Base-by-base conservation (phyloP, 2,113 vertebrate species). In the Mormyrus iriodes region DNA sequence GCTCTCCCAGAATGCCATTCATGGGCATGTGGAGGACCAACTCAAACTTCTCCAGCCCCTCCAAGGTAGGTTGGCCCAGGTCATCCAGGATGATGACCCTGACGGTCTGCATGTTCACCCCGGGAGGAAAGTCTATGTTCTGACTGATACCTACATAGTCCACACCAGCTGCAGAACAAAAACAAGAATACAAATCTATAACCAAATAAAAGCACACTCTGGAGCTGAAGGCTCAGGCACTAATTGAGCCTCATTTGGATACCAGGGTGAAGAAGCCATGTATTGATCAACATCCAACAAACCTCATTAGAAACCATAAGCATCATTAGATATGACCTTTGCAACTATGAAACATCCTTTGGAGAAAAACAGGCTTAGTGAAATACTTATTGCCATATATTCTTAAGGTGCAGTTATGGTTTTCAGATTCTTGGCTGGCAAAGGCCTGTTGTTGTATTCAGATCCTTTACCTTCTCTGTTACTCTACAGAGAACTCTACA, bases 101-200 rank as follows among this genome's bases (percentile, higher is more conserved):
- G 85, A 98, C 93, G 0, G 95, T 97, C 94, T 99, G 98, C 97
- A 97, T 96, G 91, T 94, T 97, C 91, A 99, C 96, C 85, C 98
- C 98, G 0, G 98, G 97, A 2, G 97, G 95, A 90, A 99, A 99
- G 92, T 98, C 97, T 92, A 99, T 93, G 92, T 97, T 97, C 49
- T 95, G 96, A 92, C 98, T 98, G 93, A 99, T 98, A 35, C 97
- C 98, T 53, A 99, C 97, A 3, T 99, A 99, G 94, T 99, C 98
- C 91, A 96, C 89, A 85, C 98, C 97, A 93, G 98, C 98, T 99
- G 93, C n/a, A 89, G 24, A 3, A 79, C 83, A 42, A 9, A 89
- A 15, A 65, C 21, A 53, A 35, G 4, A 53, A 17, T 55, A 39
- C 3, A 51, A 31, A 86, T 46, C 13, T 31, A 46, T 61, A 35